These are phyloP conservation scores for Lucifuga dentata DNA, from an alignment of 2,113 vertebrate genomes.

Conservation along the genomic window DNA sequence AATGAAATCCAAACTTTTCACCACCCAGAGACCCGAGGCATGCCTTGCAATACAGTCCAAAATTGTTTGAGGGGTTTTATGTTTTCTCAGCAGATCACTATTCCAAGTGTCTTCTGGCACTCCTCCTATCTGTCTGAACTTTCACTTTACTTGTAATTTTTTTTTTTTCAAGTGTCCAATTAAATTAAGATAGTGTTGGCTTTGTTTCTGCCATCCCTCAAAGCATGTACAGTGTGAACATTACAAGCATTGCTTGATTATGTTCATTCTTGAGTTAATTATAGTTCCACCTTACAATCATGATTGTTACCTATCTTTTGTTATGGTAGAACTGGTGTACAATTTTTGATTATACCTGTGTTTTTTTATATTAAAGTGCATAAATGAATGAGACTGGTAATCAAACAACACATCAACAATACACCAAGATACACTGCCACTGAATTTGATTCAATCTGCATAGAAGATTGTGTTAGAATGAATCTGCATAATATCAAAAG, in stretches of 20 bases:
- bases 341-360: neutral
- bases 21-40: neutral
- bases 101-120: neutral
- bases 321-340: neutral
- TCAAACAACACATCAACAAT: neutral
- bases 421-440: neutral
- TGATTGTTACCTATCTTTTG: no score
- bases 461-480: neutral
- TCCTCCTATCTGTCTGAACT: neutral
- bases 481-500: no score
- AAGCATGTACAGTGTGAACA: slow-evolving; percentile 21
- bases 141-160: neutral
- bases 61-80: neutral
- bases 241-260: slow-evolving; percentile 3
- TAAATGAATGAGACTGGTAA: slow-evolving; percentile 7
- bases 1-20: no score
- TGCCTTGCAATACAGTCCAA: neutral
- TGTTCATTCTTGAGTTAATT: neutral
- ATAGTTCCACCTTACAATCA: neutral
- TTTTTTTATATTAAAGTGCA: neutral
- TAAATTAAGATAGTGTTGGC: slow-evolving; percentile 14
- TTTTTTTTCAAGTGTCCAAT: slow-evolving; percentile 12
- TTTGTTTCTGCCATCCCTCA: neutral
- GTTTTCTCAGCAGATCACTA: neutral
- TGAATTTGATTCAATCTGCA: neutral